Evolutionary conservation across 2,797 vertebrate species (phyloP), one percentile per base, ranked within the genome.

Genomic region (Nannoperca obscura): DNA sequence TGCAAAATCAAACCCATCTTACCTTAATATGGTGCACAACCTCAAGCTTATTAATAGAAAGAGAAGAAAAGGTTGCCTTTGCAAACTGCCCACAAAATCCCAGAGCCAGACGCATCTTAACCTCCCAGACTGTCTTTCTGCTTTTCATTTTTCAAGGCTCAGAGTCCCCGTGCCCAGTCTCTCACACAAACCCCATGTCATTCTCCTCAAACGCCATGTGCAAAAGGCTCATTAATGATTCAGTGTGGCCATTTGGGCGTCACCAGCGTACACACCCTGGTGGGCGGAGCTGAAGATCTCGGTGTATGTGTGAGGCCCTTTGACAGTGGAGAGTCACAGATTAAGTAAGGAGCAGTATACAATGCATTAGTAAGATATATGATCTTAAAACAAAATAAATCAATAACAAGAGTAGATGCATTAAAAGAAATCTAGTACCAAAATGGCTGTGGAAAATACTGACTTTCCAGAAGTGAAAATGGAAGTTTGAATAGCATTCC

Each of bases 151-250:
- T 89, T 89, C 76, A 89, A 60, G 67, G 80, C 78, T 49, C 76
- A 58, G 67, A 57, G 72, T 84, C 70, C 63, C 68, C 0, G 47
- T 57, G 19, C 83, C 59, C 11, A 14, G 54, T 76, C 87, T 64
- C 62, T 81, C 68, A 61, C 63, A 75, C 11, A 86, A 83, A 57
- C 83, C 71, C 76, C 32, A 50, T 89, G 91, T 93, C 90, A 86
- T 88, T 86, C 86, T 80, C 75, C 90, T 92, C 84, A 84, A 91
- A 89, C 30, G 46, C 86, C 86, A 90, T 86, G 93, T 85, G 89
- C 83, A 86, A 81, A 89, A 79, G 69, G 69, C 67, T 93, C 92
- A 94, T 96, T 74, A 94, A 95, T 93, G 91, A 95, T 95, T 94
- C 89, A 93, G 72, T 89, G 85, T 81, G 84, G 86, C 87, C 87